These are phyloP conservation scores for Spinus pinus DNA, from an alignment of 2,797 vertebrate species.

Conservation along the genomic window DNA sequence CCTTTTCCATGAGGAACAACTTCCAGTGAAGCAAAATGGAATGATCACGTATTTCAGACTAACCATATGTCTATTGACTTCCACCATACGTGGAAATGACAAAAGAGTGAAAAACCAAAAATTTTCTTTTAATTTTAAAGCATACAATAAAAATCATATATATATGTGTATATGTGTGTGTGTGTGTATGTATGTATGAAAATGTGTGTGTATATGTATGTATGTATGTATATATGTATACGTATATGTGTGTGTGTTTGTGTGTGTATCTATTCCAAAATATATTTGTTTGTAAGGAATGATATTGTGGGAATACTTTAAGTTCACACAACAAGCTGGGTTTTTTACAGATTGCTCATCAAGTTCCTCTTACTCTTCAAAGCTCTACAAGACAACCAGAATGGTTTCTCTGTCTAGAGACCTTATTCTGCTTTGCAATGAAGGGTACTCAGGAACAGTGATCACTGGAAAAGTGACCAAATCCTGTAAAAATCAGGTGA, in stretches of 20 bases:
- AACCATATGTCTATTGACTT: background rate
- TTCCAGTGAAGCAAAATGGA: background rate
- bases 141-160: background rate
- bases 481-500: background rate
- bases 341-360: background rate
- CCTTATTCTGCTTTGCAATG: background rate
- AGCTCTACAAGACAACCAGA: background rate
- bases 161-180: background rate
- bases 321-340: background rate
- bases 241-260: too few relatives aligned
- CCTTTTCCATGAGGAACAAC: background rate
- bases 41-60: background rate
- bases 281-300: background rate
- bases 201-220: too few relatives aligned
- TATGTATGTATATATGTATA: too few relatives aligned
- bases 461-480: background rate
- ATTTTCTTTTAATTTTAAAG: background rate
- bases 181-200: too few relatives aligned
- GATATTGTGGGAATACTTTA: background rate
- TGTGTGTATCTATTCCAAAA: too few relatives aligned
- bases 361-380: background rate
- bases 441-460: background rate
- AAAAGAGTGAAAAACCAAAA: background rate
- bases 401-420: background rate
- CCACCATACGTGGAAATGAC: background rate